Percentiles rank a stretch among this genome's conserved stretches.
These are phyloP conservation scores for Eueremaeus valkanovi DNA, from an alignment of 2,888 invertebrate species.

Conservation along the genomic window DNA sequence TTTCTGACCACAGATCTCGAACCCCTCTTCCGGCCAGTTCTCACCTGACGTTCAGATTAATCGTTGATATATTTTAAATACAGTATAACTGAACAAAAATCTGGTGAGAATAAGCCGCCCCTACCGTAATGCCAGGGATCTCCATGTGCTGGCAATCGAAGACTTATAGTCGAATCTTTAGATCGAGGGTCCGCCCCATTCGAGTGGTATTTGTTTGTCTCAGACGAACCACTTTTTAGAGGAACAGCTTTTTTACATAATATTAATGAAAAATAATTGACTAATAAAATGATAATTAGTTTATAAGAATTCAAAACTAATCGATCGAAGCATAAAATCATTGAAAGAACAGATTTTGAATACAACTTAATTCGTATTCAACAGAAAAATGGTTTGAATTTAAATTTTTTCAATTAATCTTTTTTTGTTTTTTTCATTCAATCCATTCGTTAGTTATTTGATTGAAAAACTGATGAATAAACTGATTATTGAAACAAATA, in stretches of 20 bases:
- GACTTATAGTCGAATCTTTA: not conserved
- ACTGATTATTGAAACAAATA: not conserved
- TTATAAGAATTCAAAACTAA: not conserved
- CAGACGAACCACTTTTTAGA: not conserved
- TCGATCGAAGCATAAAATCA: not conserved
- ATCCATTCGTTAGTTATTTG: not conserved
- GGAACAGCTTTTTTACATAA: not conserved
- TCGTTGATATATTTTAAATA: not conserved
- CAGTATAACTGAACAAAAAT: too few relatives aligned
- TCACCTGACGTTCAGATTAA: not conserved
- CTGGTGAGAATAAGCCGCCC: not conserved
- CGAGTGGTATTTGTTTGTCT: not conserved
- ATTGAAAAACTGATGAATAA: conserved; percentile 1
- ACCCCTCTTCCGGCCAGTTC: not conserved
- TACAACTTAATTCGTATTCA: too few relatives aligned
- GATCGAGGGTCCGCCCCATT: not conserved
- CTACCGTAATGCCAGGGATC: not conserved
- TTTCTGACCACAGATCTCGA: conserved; percentile 43
- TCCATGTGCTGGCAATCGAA: not conserved
- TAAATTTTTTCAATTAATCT: too few relatives aligned
- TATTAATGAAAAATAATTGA: not conserved
- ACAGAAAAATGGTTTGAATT: too few relatives aligned
- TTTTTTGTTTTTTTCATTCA: too few relatives aligned
- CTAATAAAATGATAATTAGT: not conserved
- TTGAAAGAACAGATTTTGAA: not conserved